A percentile compares a stretch with the other conserved stretches of the same genome.
These are phyloP conservation scores for Ophiodon elongatus DNA, from an alignment of 2,113 vertebrate species.

Conservation along the genomic window DNA sequence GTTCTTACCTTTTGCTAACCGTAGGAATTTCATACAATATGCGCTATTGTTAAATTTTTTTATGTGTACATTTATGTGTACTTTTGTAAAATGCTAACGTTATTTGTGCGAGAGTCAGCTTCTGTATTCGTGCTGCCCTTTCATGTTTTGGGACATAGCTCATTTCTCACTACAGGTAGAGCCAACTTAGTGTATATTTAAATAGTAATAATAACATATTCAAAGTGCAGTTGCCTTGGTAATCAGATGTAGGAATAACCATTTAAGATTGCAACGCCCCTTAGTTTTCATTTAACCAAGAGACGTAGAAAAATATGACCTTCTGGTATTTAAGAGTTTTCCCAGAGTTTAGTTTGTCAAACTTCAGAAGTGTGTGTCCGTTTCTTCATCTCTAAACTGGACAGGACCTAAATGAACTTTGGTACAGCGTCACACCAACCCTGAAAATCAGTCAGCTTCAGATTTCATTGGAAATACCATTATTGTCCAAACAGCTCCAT, in stretches of 20 bases:
- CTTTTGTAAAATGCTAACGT: too few species aligned
- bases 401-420: background rate
- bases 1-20: background rate
- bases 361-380: background rate
- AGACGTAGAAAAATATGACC: background rate
- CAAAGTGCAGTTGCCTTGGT: background rate
- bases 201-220: background rate
- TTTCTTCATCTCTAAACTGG: background rate
- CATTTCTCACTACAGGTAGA: background rate
- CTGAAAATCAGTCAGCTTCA: background rate
- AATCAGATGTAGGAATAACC: background rate
- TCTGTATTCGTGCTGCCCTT: background rate
- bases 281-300: background rate
- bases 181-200: background rate
- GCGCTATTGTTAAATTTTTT: background rate
- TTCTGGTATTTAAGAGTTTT: background rate
- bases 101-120: background rate
- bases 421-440: background rate
- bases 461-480: background rate
- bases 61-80: background rate
- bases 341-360: background rate
- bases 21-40: background rate
- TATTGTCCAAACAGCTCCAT: background rate
- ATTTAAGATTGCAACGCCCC: background rate
- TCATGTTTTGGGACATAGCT: background rate